phyloP scores from a whole-genome alignment of 2,113 vertebrate species.

The Sciurus niger region DNA sequence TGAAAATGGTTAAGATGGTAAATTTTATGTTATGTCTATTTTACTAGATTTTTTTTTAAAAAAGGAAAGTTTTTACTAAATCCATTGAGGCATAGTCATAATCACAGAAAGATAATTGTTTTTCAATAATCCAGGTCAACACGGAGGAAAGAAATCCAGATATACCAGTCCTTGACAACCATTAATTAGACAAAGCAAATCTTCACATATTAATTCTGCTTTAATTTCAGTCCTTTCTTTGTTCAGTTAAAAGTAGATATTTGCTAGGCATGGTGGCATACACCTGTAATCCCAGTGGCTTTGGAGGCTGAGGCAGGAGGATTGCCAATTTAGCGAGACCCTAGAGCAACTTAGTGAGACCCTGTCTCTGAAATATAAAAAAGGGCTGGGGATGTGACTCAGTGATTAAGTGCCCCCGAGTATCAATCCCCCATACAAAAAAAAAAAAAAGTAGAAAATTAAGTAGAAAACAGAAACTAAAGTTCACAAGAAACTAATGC shows the following conservation, averaged over 20 bases:
- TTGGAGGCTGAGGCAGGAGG: no score
- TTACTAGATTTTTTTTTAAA: not conserved
- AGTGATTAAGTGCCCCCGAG: no score
- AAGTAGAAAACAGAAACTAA: not conserved
- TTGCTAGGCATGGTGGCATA: no score
- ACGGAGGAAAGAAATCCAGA: not conserved
- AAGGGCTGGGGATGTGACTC: no score
- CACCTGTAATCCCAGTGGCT: no score
- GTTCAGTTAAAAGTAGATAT: not conserved
- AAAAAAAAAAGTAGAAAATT: not conserved
- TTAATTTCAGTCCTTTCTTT: not conserved
- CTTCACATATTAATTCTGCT: not conserved
- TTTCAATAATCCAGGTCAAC: not conserved
- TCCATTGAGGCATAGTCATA: not conserved
- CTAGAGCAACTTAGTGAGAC: no score
- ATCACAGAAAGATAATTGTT: not conserved
- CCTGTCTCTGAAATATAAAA: no score
- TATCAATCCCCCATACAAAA: no score
- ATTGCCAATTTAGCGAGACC: no score
- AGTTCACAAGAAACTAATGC: not conserved
- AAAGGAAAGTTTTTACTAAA: not conserved
- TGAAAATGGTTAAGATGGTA: not conserved
- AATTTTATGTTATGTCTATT: not conserved
- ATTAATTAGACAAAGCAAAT: not conserved
- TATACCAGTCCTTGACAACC: not conserved